phyloP scores from a whole-genome alignment of 2,888 invertebrate species.

The Melanchra persicariae region DNA sequence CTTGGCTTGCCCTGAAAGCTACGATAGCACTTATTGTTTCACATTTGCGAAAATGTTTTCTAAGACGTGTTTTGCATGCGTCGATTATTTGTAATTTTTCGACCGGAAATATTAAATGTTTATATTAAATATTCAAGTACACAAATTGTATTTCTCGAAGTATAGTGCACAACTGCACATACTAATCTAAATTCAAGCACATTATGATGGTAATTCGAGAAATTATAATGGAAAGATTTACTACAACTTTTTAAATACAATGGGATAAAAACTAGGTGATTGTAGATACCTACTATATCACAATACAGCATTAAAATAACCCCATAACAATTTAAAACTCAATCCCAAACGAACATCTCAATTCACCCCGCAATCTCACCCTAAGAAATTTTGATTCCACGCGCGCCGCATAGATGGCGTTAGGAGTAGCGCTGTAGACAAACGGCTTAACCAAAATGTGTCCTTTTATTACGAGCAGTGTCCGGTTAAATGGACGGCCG shows the following conservation, averaged over 20 bases:
- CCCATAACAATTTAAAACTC: conserved; percentile 15
- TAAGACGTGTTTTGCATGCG: conserved; percentile 79
- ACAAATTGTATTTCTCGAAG: background rate
- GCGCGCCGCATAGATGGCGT: conserved; percentile 61
- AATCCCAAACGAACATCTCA: conserved; percentile 1
- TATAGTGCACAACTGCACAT: background rate
- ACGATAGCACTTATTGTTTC: conserved; percentile 87
- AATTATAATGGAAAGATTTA: too few species aligned
- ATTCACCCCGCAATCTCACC: conserved; percentile 12
- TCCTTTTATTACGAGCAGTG: conserved; percentile 64
- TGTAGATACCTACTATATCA: background rate
- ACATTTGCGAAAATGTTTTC: conserved; percentile 82
- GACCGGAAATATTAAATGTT: background rate
- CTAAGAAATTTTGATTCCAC: conserved; percentile 48
- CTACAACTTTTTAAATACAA: background rate
- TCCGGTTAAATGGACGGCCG: conserved; percentile 61
- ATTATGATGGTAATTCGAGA: too few species aligned
- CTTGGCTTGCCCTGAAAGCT: conserved; percentile 85
- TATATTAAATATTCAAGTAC: too few species aligned
- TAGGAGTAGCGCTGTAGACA: conserved; percentile 50
- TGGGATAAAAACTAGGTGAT: too few species aligned
- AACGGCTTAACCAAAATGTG: conserved; percentile 57
- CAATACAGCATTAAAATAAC: background rate
- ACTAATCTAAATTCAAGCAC: too few species aligned
- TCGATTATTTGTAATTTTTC: conserved; percentile 70